phyloP scores from a whole-genome alignment of 2,113 vertebrate genomes.

The Capra hircus region DNA sequence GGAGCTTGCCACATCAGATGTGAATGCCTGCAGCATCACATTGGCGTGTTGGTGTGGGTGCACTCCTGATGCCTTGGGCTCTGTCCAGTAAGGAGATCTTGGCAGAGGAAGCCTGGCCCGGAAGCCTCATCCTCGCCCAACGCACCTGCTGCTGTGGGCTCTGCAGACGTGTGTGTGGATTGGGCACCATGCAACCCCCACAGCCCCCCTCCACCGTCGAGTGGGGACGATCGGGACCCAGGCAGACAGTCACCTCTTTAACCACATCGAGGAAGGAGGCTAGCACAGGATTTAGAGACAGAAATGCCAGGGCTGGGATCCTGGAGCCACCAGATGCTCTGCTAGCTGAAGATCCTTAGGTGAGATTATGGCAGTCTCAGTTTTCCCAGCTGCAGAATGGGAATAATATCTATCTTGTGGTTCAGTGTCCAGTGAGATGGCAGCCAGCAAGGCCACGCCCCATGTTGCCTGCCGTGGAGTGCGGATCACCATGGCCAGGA shows the following conservation, averaged over 20 bases:
- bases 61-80: neutral
- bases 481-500: accelerated
- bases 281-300: neutral
- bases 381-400: neutral
- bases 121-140: neutral
- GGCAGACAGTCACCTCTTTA: accelerated
- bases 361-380: neutral
- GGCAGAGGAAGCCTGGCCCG: neutral
- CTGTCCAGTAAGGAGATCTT: neutral
- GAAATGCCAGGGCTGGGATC: neutral
- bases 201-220: accelerated
- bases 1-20: neutral
- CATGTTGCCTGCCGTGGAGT: accelerated
- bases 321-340: neutral
- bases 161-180: accelerated
- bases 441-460: neutral
- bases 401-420: neutral
- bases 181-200: accelerated
- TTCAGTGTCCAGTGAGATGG: accelerated
- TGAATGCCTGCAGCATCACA: neutral
- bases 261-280: neutral
- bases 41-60: accelerated
- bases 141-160: accelerated
- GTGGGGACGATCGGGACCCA: accelerated
- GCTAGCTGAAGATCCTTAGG: neutral